Conservation (phyloP, 1,140 invertebrate species). For the Heliconius himera region DNA sequence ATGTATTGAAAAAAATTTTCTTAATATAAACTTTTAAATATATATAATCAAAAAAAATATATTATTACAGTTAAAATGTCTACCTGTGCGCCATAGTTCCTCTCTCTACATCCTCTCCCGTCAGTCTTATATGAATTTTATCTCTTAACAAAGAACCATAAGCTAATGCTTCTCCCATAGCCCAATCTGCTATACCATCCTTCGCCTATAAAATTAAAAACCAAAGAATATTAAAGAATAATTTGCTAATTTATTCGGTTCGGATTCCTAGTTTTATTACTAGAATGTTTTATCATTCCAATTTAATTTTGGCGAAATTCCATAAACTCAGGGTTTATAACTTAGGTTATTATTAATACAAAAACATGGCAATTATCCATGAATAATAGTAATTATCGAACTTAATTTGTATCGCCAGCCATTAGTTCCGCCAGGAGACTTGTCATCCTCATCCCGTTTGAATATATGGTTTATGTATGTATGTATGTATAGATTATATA, state of each 20-base stretch:
- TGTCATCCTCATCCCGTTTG: conserved; percentile 7
- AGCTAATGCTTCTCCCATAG: conserved; percentile 91
- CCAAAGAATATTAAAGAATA: background rate
- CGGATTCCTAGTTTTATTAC: too few species aligned
- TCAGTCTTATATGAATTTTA: conserved; percentile 84
- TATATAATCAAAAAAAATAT: background rate
- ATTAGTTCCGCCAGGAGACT: background rate
- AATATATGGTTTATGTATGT: background rate
- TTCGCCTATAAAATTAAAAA: conserved; percentile 60
- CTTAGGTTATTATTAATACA: background rate
- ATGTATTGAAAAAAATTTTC: too few species aligned
- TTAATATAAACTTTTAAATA: background rate
- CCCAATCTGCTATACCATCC: conserved; percentile 89
- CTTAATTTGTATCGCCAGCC: background rate
- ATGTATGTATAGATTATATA: background rate
- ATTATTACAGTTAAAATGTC: background rate
- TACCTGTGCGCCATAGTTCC: conserved; percentile 89
- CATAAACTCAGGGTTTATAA: background rate
- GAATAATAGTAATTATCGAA: conserved; percentile 4
- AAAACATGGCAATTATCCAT: background rate
- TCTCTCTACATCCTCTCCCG: conserved; percentile 94
- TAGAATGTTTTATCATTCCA: too few species aligned
- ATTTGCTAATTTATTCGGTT: too few species aligned
- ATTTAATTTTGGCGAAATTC: background rate
- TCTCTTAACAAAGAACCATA: conserved; percentile 89